Percentiles rank a stretch among this genome's conserved stretches.
phyloP scores from a whole-genome alignment of 2,113 vertebrate species.

The Bos javanicus region DNA sequence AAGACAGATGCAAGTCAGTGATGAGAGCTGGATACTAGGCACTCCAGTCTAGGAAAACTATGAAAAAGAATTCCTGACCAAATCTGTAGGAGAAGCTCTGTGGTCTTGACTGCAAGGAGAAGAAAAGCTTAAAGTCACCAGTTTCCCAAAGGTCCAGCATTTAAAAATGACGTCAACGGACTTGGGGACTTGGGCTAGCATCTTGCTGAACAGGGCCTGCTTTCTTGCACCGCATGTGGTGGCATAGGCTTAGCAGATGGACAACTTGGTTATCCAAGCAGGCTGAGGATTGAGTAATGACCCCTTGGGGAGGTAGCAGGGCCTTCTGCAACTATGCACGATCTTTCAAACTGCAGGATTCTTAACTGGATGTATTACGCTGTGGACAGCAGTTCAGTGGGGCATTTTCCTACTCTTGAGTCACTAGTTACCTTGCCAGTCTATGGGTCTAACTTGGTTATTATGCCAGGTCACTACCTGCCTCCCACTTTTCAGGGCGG shows the following conservation, averaged over 20 bases:
- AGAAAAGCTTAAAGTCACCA: slow-evolving; percentile 89
- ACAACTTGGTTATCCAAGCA: background rate
- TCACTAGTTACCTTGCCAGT: background rate
- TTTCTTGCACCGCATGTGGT: background rate
- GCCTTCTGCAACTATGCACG: background rate
- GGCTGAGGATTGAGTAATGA: slow-evolving; percentile 13
- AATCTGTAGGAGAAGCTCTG: slow-evolving; percentile 82
- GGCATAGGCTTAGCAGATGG: background rate
- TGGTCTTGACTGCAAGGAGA: slow-evolving; percentile 83
- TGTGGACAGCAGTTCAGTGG: background rate
- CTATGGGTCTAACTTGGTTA: background rate
- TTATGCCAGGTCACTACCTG: background rate
- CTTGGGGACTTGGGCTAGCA: background rate
- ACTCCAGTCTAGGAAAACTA: slow-evolving; percentile 88
- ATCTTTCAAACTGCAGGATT: slow-evolving; percentile 16
- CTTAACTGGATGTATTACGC: background rate
- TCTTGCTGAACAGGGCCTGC: background rate
- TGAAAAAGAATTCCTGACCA: slow-evolving; percentile 87
- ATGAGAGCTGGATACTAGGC: slow-evolving; percentile 73
- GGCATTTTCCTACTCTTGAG: slow-evolving; percentile 10
- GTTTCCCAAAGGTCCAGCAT: slow-evolving; percentile 85
- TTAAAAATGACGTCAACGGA: slow-evolving; percentile 87
- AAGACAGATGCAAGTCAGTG: slow-evolving; percentile 87
- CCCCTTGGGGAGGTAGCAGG: background rate
- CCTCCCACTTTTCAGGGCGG: background rate